Percentiles rank a stretch among this genome's conserved stretches.
phyloP scores from a whole-genome alignment of 2,113 vertebrate species.

The Malurus alboscapulatus region DNA sequence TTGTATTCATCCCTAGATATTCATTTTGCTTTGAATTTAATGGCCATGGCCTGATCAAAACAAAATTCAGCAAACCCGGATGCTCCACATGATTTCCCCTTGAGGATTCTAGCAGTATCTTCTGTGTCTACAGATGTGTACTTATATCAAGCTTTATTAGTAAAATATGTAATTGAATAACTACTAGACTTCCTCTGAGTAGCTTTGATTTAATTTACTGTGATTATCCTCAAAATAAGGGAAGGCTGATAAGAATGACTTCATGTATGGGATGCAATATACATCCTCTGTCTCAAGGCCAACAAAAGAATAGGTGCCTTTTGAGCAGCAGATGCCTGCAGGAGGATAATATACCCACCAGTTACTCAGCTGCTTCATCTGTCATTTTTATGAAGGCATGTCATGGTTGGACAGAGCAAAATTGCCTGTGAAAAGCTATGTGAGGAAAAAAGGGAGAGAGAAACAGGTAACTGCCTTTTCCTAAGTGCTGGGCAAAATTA shows the following conservation, averaged over 20 bases:
- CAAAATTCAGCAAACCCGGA: not conserved
- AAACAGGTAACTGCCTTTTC: conserved; percentile 14
- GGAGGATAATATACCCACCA: conserved; percentile 34
- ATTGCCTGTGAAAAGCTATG: conserved; percentile 52
- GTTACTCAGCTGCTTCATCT: conserved; percentile 57
- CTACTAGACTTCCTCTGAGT: not conserved
- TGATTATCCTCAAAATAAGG: not conserved
- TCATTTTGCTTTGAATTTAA: not conserved
- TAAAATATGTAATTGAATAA: not conserved
- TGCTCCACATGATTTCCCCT: not conserved
- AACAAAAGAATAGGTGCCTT: conserved; percentile 35
- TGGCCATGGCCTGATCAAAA: not conserved
- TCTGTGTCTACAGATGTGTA: not conserved
- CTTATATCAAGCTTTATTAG: not conserved
- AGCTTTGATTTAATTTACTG: conserved; percentile 13
- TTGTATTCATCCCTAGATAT: not conserved
- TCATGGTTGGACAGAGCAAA: conserved; percentile 58
- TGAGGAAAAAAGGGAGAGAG: conserved; percentile 6
- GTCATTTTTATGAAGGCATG: conserved; percentile 60
- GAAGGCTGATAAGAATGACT: conserved; percentile 6
- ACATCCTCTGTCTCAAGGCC: conserved; percentile 4
- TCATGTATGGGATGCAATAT: not conserved
- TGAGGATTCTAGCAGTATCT: not conserved
- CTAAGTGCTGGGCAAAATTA: conserved; percentile 41
- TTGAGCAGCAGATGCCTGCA: conserved; percentile 40